Conservation (phyloP, 2,113 vertebrate genomes). For the Glaucomys volans region DNA sequence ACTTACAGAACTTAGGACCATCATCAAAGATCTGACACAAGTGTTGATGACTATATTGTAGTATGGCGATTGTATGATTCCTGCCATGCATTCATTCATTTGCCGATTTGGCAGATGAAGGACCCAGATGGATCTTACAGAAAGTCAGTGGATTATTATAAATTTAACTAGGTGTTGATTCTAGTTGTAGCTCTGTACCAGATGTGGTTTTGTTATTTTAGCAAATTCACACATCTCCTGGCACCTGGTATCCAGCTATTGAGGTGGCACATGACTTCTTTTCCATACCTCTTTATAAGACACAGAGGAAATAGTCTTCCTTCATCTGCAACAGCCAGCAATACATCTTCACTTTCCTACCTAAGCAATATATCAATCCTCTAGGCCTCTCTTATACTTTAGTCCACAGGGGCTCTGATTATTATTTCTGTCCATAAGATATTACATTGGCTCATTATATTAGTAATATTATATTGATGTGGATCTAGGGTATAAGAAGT, state of each 20-base stretch:
- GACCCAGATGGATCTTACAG: background rate
- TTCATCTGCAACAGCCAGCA: background rate
- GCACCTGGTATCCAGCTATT: background rate
- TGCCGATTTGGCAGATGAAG: background rate
- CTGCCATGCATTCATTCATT: background rate
- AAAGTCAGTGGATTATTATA: background rate
- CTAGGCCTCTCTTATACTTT: background rate
- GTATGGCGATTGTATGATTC: too few relatives aligned
- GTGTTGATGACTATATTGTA: too few relatives aligned
- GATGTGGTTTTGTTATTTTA: background rate
- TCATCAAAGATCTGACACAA: background rate
- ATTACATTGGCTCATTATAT: background rate
- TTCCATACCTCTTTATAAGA: background rate
- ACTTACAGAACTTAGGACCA: background rate
- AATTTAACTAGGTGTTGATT: background rate
- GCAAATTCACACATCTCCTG: background rate
- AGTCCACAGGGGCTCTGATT: background rate
- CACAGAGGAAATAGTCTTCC: background rate
- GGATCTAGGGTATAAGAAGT: background rate
- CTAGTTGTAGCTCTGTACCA: background rate
- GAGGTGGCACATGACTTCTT: background rate
- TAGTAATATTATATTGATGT: too few relatives aligned
- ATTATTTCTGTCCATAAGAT: background rate
- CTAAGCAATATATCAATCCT: background rate
- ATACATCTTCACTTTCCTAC: background rate